Evolutionary conservation across 2,888 invertebrate species (phyloP).

Genomic region (Cerceris ruficornis): DNA sequence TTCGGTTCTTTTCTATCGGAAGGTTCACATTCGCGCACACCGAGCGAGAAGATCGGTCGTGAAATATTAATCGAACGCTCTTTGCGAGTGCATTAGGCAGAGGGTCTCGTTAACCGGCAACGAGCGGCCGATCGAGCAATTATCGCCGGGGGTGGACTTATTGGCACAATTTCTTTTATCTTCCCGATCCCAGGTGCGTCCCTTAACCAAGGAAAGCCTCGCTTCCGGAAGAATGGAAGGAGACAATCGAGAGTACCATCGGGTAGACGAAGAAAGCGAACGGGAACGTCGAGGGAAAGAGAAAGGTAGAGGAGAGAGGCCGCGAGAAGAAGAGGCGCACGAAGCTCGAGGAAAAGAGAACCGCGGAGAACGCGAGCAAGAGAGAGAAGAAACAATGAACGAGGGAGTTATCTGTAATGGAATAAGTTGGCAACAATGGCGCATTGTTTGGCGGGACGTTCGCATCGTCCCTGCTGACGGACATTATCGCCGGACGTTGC

Average conservation of each 20-base stretch:
- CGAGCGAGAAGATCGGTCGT: neutral
- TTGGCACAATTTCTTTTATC: constrained; percentile 67
- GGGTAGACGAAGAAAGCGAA: constrained; percentile 20
- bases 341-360: constrained; percentile 27
- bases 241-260: constrained; percentile 18
- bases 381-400: constrained; percentile 70
- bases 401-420: constrained; percentile 81
- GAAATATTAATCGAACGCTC: constrained; percentile 41
- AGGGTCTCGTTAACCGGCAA: constrained; percentile 26
- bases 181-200: constrained; percentile 64
- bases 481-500: constrained; percentile 81
- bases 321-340: constrained; percentile 31
- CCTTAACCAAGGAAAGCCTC: constrained; percentile 36
- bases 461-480: constrained; percentile 80
- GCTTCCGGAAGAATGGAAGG: neutral
- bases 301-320: constrained; percentile 27
- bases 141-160: constrained; percentile 56
- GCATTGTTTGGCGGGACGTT: constrained; percentile 79
- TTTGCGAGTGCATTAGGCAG: constrained; percentile 28
- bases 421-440: constrained; percentile 82
- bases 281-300: constrained; percentile 4
- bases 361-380: constrained; percentile 52
- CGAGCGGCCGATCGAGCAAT: constrained; percentile 59
- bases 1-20: neutral
- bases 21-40: constrained; percentile 2